phyloP scores from a whole-genome alignment of 1,140 invertebrate species.

The Cecropterus lyciades region DNA sequence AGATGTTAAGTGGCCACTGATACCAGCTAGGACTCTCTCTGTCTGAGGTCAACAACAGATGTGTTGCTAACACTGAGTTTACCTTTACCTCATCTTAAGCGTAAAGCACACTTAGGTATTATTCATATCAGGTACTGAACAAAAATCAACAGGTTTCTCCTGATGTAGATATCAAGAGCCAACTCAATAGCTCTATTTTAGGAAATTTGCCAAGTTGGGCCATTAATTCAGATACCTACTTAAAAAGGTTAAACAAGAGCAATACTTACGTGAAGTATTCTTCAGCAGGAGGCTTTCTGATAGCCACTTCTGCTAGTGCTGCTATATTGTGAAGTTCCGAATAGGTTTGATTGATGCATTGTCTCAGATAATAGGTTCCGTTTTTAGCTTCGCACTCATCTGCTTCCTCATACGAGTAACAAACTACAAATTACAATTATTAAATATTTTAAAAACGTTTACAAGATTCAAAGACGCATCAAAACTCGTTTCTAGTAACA shows the following conservation, averaged over 20 bases:
- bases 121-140: background rate
- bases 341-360: slow-evolving; percentile 84
- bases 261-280: slow-evolving; percentile 92
- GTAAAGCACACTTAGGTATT: background rate
- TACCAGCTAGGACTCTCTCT: too few species aligned
- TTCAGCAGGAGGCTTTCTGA: slow-evolving; percentile 90
- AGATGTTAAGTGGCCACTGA: too few species aligned
- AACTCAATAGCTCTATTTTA: background rate
- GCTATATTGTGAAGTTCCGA: slow-evolving; percentile 80
- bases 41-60: too few species aligned
- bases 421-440: slow-evolving; percentile 77
- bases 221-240: slow-evolving; percentile 3
- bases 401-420: slow-evolving; percentile 88
- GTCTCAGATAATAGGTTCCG: slow-evolving; percentile 88
- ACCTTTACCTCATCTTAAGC: too few species aligned
- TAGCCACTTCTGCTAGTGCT: slow-evolving; percentile 82
- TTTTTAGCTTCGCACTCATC: slow-evolving; percentile 85
- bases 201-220: slow-evolving; percentile 8
- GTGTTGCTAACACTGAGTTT: too few species aligned
- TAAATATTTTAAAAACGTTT: background rate
- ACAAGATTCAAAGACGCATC: too few species aligned
- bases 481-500: background rate
- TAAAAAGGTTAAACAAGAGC: slow-evolving; percentile 31
- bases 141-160: background rate
- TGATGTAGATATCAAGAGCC: background rate